These are phyloP conservation scores for Prunella strophiata DNA, from an alignment of 2,797 vertebrate genomes.

Conservation along the genomic window DNA sequence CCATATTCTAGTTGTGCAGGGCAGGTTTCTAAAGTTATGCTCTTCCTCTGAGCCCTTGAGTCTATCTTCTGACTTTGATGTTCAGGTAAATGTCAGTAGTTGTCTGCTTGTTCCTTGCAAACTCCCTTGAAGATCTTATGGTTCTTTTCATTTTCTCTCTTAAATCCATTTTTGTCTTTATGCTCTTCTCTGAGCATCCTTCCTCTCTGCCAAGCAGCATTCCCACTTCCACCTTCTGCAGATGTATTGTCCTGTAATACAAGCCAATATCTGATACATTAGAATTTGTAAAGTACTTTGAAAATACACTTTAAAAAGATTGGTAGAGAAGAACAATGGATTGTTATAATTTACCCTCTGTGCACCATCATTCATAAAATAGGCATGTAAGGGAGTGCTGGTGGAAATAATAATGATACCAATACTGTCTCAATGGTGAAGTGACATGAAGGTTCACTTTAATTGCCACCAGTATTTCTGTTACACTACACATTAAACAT, in stretches of 20 bases:
- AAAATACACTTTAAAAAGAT: neutral
- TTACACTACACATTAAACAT: slow-evolving; percentile 17
- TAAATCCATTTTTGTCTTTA: neutral
- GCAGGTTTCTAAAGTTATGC: neutral
- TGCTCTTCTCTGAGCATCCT: neutral
- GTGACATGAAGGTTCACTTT: slow-evolving; percentile 15
- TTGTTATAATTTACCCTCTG: neutral
- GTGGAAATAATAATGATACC: neutral
- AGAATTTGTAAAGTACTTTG: neutral
- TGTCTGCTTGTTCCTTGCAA: neutral
- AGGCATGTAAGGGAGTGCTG: neutral
- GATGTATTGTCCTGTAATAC: neutral
- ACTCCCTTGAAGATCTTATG: neutral
- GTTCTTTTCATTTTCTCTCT: neutral
- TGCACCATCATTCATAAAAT: neutral
- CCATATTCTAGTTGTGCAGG: neutral
- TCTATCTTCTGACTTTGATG: neutral
- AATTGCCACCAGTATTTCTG: slow-evolving; percentile 16
- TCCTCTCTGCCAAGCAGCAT: neutral
- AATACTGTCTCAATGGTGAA: neutral
- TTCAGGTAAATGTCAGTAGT: neutral
- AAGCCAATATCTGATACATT: neutral
- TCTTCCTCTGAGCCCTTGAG: neutral
- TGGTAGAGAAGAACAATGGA: neutral
- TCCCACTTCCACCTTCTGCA: neutral